Evolutionary conservation across 2,113 vertebrate species (phyloP).

Genomic region (pig (Sus scrofa)): T2T-Sscrofa CM000822.6:33190001-33190500

Average conservation of each 20-base stretch:
- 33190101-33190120: background rate
- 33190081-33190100: background rate
- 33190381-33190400: background rate
- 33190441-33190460: background rate
- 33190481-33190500: accelerated
- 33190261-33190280: background rate
- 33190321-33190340: constrained; percentile 1
- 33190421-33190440: background rate
- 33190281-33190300: background rate
- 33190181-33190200: background rate
- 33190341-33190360: background rate
- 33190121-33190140: constrained; percentile 34
- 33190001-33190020: background rate
- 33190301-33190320: background rate
- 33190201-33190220: background rate
- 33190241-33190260: background rate
- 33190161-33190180: background rate
- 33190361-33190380: background rate
- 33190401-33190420: background rate
- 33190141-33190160: background rate
- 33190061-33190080: background rate
- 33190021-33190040: background rate
- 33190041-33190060: background rate
- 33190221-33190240: background rate
- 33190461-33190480: background rate